These are phyloP conservation scores for Empis stercorea DNA, from an alignment of 2,888 invertebrate species.

Conservation along the genomic window DNA sequence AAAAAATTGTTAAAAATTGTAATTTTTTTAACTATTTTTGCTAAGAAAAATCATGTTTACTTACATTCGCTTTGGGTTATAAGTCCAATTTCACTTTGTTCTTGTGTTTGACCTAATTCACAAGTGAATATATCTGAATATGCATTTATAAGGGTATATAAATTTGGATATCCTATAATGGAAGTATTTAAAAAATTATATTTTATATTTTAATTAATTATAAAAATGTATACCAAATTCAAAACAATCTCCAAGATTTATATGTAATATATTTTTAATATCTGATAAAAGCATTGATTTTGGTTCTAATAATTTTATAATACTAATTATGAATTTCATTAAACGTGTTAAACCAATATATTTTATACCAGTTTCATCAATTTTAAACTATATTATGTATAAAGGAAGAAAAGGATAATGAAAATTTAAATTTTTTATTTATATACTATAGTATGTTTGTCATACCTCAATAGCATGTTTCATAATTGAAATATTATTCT, in stretches of 20 bases:
- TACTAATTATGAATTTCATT: slow-evolving; percentile 27
- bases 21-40: not conserved
- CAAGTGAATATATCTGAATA: slow-evolving; percentile 30
- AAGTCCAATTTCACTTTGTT: slow-evolving; percentile 27
- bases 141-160: slow-evolving; percentile 27
- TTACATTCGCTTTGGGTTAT: slow-evolving; percentile 27
- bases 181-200: too few relatives aligned
- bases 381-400: slow-evolving; percentile 27
- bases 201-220: not conserved
- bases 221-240: slow-evolving; percentile 20
- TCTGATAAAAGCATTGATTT: slow-evolving; percentile 26
- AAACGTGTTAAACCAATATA: slow-evolving; percentile 25
- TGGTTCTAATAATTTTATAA: slow-evolving; percentile 28
- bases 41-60: slow-evolving; percentile 9
- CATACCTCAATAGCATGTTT: slow-evolving; percentile 32
- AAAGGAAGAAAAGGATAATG: too few relatives aligned
- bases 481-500: slow-evolving; percentile 28
- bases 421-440: too few relatives aligned
- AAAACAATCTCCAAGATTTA: slow-evolving; percentile 25
- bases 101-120: slow-evolving; percentile 23
- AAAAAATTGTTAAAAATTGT: too few relatives aligned
- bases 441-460: too few relatives aligned
- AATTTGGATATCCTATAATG: slow-evolving; percentile 32
- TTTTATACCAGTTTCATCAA: slow-evolving; percentile 16
- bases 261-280: slow-evolving; percentile 25